Percentiles rank a stretch among this genome's conserved stretches.
phyloP scores from a whole-genome alignment of 2,113 vertebrate genomes.

The Corvus cornix region DNA sequence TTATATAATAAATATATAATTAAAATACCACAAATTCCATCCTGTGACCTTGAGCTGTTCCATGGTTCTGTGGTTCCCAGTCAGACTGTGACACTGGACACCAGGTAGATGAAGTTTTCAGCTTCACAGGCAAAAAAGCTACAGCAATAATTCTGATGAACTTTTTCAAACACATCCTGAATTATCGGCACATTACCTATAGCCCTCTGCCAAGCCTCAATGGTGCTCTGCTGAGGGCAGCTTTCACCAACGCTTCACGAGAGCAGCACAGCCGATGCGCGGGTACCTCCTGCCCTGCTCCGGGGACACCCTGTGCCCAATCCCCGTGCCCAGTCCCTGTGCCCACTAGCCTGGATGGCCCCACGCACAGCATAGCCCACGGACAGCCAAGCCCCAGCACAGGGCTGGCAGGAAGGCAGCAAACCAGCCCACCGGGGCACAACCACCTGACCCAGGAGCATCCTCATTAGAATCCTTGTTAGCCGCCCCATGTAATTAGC shows the following conservation, averaged over 20 bases:
- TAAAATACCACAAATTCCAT: background rate
- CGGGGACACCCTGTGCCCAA: background rate
- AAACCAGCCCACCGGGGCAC: background rate
- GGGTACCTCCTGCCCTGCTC: too few relatives aligned
- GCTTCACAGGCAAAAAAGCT: background rate
- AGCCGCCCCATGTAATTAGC: fast-evolving
- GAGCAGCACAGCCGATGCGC: fast-evolving
- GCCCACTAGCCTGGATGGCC: fast-evolving
- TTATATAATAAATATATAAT: too few relatives aligned
- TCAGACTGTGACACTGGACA: fast-evolving
- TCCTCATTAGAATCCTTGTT: background rate
- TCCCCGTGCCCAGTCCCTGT: background rate
- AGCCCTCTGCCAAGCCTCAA: too few relatives aligned
- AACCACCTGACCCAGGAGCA: background rate
- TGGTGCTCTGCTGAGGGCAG: background rate
- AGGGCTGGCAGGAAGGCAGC: background rate
- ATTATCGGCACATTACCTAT: background rate
- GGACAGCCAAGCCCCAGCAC: background rate
- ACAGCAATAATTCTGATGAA: background rate
- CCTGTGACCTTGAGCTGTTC: background rate
- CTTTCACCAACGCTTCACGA: fast-evolving
- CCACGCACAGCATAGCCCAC: too few relatives aligned
- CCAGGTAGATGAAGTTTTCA: background rate
- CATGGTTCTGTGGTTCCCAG: fast-evolving
- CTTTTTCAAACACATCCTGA: background rate